Percentiles rank a stretch among this genome's conserved stretches.
phyloP scores from a whole-genome alignment of 2,113 vertebrate species.

The Chiloscyllium plagiosum region DNA sequence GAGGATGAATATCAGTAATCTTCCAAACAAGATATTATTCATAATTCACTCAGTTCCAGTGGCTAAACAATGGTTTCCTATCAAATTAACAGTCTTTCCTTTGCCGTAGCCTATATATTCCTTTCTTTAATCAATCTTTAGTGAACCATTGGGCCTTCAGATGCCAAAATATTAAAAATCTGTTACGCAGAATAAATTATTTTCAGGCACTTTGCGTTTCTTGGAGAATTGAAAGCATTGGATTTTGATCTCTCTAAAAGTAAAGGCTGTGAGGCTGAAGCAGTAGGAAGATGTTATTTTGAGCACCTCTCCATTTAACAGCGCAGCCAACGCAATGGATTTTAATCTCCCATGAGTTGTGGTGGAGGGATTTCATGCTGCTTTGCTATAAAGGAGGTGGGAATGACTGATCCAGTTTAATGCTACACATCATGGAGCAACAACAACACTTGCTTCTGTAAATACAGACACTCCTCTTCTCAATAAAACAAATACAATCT shows the following conservation, averaged over 20 bases:
- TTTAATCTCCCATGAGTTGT: background rate
- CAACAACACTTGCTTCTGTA: background rate
- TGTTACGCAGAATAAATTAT: background rate
- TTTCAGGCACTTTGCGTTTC: background rate
- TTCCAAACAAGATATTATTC: background rate
- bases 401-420: background rate
- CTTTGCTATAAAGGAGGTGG: background rate
- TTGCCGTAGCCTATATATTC: background rate
- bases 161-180: background rate
- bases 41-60: background rate
- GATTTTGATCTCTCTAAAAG: background rate
- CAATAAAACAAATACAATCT: background rate
- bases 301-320: background rate
- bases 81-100: background rate
- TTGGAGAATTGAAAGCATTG: background rate
- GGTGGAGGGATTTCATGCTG: background rate
- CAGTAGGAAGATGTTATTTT: background rate
- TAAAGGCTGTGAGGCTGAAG: background rate
- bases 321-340: background rate
- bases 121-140: conserved; percentile 9
- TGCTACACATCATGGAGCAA: background rate
- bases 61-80: background rate
- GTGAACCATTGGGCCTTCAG: background rate
- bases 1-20: background rate
- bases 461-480: background rate